Evolutionary conservation across 2,113 vertebrate genomes (phyloP).

Genomic region (Hypocryptadius cinnamomeus): DNA sequence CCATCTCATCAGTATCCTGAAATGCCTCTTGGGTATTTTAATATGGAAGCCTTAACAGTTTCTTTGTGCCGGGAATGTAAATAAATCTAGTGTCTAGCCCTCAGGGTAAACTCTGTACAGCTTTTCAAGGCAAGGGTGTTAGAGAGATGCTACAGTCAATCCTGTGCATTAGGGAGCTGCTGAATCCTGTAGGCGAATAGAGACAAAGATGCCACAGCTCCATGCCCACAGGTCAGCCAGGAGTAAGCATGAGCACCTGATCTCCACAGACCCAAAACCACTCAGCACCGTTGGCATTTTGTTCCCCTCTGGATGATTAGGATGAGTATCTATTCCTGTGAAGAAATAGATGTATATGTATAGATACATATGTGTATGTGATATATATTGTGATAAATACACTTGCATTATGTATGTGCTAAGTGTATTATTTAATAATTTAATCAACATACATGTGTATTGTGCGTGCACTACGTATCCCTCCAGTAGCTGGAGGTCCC

Average conservation of each 20-base stretch:
- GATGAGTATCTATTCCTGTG: background rate
- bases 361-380: background rate
- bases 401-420: background rate
- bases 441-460: background rate
- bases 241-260: background rate
- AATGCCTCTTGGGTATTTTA: background rate
- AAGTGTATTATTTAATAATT: background rate
- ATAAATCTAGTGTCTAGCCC: background rate
- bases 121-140: background rate
- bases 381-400: background rate
- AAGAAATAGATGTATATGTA: background rate
- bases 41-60: background rate
- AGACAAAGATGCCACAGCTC: background rate
- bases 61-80: background rate
- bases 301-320: background rate
- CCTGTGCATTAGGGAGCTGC: background rate
- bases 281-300: background rate
- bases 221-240: background rate
- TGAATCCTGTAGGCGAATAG: background rate
- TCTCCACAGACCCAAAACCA: background rate
- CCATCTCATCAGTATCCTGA: background rate
- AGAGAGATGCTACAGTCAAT: background rate
- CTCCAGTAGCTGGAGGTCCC: background rate
- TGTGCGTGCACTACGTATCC: background rate
- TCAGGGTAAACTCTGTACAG: background rate